A percentile compares a stretch with the other conserved stretches of the same genome.
Conservation (phyloP, 2,113 vertebrate species). For the Anoplopoma fimbria region DNA sequence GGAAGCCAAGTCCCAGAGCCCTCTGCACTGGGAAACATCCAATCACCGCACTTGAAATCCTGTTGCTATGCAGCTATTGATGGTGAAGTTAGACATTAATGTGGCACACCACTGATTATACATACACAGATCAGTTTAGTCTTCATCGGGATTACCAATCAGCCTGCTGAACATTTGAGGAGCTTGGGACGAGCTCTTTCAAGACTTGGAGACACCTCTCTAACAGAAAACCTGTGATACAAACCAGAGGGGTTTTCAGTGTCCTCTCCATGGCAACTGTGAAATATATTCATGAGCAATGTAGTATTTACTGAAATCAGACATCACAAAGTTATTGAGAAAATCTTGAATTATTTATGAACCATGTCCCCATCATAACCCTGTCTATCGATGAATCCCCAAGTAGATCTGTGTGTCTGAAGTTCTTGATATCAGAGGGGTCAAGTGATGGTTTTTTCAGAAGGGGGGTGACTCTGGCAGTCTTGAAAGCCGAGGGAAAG, state of each 20-base stretch:
- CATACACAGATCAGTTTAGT: background rate
- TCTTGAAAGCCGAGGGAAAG: too few relatives aligned
- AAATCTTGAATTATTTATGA: background rate
- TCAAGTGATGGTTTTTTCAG: too few relatives aligned
- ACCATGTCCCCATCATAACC: background rate
- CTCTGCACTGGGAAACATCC: slow-evolving; percentile 8
- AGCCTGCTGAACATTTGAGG: background rate
- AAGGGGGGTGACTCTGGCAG: too few relatives aligned
- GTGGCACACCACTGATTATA: background rate
- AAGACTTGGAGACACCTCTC: background rate
- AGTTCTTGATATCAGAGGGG: too few relatives aligned
- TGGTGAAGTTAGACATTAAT: background rate
- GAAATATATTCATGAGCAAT: background rate
- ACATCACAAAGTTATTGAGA: background rate
- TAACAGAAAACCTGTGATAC: background rate
- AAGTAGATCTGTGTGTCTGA: too few relatives aligned
- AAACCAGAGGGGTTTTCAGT: background rate
- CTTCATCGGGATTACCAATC: background rate
- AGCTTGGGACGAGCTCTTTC: background rate
- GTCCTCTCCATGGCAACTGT: background rate
- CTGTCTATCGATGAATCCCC: background rate
- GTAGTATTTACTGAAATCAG: background rate
- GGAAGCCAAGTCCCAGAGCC: slow-evolving; percentile 1
- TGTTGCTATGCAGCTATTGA: slow-evolving; percentile 9
- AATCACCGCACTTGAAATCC: background rate